Conservation (phyloP, 1,140 invertebrate genomes). For the Drosophila quadrilineata region DNA sequence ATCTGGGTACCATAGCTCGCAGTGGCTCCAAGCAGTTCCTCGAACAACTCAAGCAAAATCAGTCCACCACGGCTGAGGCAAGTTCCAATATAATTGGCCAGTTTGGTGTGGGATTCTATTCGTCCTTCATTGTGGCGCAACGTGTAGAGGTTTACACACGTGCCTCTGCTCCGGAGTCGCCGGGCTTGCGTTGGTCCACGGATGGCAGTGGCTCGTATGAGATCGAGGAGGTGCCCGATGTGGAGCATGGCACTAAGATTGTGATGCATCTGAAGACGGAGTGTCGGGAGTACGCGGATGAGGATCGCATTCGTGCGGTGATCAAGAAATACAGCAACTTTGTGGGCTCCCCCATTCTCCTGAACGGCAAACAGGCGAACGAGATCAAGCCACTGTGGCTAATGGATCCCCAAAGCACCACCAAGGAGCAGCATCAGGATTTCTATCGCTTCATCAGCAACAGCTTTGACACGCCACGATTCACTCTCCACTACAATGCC, state of each 20-base stretch:
- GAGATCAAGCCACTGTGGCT: constrained; percentile 96
- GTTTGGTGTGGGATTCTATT: constrained; percentile 99
- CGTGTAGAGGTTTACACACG: constrained; percentile 95
- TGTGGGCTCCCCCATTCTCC: constrained; percentile 94
- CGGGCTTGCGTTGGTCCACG: constrained; percentile 92
- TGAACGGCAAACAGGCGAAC: constrained; percentile 94
- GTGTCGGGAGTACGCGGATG: constrained; percentile 93
- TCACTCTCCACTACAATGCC: constrained; percentile 91
- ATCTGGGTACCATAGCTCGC: constrained; percentile 96
- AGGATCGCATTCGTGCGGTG: constrained; percentile 91
- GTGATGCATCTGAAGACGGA: constrained; percentile 94
- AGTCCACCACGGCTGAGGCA: constrained; percentile 84
- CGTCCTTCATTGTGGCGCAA: constrained; percentile 97
- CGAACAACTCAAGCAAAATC: constrained; percentile 90
- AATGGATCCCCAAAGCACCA: constrained; percentile 94
- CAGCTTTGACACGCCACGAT: constrained; percentile 92
- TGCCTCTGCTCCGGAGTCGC: constrained; percentile 84
- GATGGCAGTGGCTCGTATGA: constrained; percentile 96
- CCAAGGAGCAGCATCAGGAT: constrained; percentile 92
- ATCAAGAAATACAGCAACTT: constrained; percentile 99
- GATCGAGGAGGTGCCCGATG: constrained; percentile 91
- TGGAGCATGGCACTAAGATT: constrained; percentile 95
- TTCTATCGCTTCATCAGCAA: constrained; percentile 95
- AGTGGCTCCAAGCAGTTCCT: constrained; percentile 97
- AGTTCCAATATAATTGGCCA: constrained; percentile 96